These are phyloP conservation scores for Hirudinaria manillensis DNA, from an alignment of 2,888 invertebrate species.

Conservation along the genomic window DNA sequence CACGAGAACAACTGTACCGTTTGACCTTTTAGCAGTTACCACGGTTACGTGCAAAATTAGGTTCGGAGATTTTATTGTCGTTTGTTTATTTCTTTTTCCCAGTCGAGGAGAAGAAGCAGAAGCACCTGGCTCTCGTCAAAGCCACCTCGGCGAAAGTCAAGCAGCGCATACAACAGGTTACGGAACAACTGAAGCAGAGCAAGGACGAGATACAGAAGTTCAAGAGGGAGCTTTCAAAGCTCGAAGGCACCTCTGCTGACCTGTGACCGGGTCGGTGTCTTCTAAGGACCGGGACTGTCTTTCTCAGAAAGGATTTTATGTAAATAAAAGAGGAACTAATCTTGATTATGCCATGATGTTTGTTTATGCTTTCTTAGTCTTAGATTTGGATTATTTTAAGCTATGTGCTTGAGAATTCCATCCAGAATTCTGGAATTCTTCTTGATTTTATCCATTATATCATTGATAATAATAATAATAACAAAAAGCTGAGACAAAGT, in stretches of 20 bases:
- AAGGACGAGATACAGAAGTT: slow-evolving; percentile 62
- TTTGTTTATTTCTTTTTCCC: slow-evolving; percentile 37
- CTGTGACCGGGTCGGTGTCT: background rate
- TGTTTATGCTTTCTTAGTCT: too few species aligned
- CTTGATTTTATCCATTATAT: too few species aligned
- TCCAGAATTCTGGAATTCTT: too few species aligned
- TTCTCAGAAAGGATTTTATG: too few species aligned
- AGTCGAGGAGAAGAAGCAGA: slow-evolving; percentile 74
- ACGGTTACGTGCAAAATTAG: background rate
- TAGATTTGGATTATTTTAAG: too few species aligned
- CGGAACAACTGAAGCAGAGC: slow-evolving; percentile 50
- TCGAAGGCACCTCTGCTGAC: slow-evolving; percentile 55
- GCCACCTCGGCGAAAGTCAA: slow-evolving; percentile 66
- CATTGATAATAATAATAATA: too few species aligned
- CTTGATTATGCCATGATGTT: too few species aligned
- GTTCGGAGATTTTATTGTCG: background rate
- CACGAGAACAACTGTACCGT: slow-evolving; percentile 79
- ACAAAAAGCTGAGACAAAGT: too few species aligned
- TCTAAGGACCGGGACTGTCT: too few species aligned
- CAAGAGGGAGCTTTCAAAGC: slow-evolving; percentile 68
- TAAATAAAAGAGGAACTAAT: too few species aligned
- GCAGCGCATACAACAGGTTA: slow-evolving; percentile 51
- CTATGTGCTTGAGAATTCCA: too few species aligned
- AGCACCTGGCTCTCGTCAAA: slow-evolving; percentile 70
- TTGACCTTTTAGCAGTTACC: background rate